phyloP scores from a whole-genome alignment of 2,113 vertebrate genomes.

The Nannobrachium achirus region DNA sequence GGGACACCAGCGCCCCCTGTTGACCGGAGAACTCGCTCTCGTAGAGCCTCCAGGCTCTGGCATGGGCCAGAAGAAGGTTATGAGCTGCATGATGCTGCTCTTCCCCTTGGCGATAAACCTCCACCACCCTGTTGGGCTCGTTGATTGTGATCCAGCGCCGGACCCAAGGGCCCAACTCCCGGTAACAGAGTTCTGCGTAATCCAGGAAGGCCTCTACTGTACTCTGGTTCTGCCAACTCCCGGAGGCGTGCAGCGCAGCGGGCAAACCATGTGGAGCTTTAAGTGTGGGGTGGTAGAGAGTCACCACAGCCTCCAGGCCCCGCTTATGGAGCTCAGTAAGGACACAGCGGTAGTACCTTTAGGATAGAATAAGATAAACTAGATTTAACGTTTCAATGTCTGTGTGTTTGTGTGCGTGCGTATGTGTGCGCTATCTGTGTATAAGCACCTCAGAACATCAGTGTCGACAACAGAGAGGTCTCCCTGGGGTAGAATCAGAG shows the following conservation, averaged over 20 bases:
- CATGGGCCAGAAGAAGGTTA: conserved; percentile 88
- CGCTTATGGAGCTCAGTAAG: conserved; percentile 83
- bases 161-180: conserved; percentile 87
- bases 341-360: conserved; percentile 89
- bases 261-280: conserved; percentile 84
- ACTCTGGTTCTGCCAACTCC: conserved; percentile 89
- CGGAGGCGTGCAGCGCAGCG: conserved; percentile 70
- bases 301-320: conserved; percentile 82
- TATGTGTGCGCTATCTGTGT: conserved; percentile 5
- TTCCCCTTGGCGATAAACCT: conserved; percentile 78
- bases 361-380: conserved; percentile 11
- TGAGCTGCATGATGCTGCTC: conserved; percentile 84
- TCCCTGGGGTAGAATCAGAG: conserved; percentile 87
- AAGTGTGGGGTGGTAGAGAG: conserved; percentile 88
- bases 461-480: conserved; percentile 79
- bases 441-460: conserved; percentile 80
- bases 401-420: neutral
- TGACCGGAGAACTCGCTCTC: conserved; percentile 69
- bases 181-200: conserved; percentile 88
- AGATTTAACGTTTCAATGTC: neutral
- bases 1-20: conserved; percentile 83
- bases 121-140: conserved; percentile 88
- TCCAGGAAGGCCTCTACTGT: conserved; percentile 83
- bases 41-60: conserved; percentile 87
- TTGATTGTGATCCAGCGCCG: conserved; percentile 95